These are phyloP conservation scores for Sminthurinus aureus DNA, from an alignment of 2,888 invertebrate genomes.

Conservation along the genomic window DNA sequence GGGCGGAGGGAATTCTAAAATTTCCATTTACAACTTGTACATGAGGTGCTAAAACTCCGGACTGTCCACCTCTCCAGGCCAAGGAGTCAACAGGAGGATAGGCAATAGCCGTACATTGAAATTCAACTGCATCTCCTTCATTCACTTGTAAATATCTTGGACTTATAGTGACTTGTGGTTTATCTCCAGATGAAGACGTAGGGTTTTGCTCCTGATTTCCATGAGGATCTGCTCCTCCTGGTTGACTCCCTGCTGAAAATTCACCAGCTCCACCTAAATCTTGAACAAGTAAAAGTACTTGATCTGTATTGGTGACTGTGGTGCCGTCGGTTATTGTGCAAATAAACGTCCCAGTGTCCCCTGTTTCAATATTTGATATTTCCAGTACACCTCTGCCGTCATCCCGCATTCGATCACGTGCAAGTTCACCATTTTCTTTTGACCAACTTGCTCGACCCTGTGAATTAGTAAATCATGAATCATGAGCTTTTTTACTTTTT, in stretches of 20 bases:
- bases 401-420: conserved; percentile 64
- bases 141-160: conserved; percentile 71
- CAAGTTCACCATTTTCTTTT: not conserved
- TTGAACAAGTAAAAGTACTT: conserved; percentile 79
- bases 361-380: not conserved
- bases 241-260: conserved; percentile 44
- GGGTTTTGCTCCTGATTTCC: conserved; percentile 45
- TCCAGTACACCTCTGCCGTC: conserved; percentile 64
- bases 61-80: conserved; percentile 72
- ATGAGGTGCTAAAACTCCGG: conserved; percentile 61
- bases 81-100: conserved; percentile 79
- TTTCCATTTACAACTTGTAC: conserved; percentile 66
- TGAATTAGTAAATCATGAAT: too few relatives aligned
- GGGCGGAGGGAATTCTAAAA: conserved; percentile 75
- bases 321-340: conserved; percentile 71
- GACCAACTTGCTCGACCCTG: not conserved
- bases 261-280: conserved; percentile 66
- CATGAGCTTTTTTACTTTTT: too few relatives aligned
- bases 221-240: not conserved
- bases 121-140: conserved; percentile 77
- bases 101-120: conserved; percentile 78
- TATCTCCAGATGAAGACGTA: conserved; percentile 63
- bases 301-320: conserved; percentile 71
- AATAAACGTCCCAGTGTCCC: not conserved
- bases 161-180: conserved; percentile 66